phyloP scores from a whole-genome alignment of 2,797 vertebrate genomes.

The Fundulus diaphanus region DNA sequence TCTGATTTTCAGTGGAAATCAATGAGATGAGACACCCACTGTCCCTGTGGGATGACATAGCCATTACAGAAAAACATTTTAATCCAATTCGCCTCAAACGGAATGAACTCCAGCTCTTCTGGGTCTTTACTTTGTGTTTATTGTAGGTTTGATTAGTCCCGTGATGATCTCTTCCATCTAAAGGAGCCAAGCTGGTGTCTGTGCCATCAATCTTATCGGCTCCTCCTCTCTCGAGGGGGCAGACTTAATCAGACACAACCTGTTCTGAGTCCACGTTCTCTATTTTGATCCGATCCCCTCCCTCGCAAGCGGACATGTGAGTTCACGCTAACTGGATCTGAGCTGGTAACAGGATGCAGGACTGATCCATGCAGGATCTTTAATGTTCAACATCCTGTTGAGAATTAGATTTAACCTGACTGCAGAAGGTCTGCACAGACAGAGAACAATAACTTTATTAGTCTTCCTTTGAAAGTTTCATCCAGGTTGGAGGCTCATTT shows the following conservation, averaged over 20 bases:
- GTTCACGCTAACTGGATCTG: slow-evolving; percentile 9
- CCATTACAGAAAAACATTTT: slow-evolving; percentile 53
- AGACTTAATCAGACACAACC: slow-evolving; percentile 59
- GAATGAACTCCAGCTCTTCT: slow-evolving; percentile 41
- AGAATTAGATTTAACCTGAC: slow-evolving; percentile 61
- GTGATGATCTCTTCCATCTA: slow-evolving; percentile 40
- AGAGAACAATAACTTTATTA: slow-evolving; percentile 34
- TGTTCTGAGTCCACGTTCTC: slow-evolving; percentile 34
- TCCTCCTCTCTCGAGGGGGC: slow-evolving; percentile 25
- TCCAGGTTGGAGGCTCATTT: slow-evolving; percentile 49
- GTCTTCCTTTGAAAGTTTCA: slow-evolving; percentile 54
- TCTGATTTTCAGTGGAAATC: slow-evolving; percentile 64
- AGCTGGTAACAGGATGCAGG: slow-evolving; percentile 40
- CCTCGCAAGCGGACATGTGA: slow-evolving; percentile 36
- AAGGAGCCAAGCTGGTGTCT: slow-evolving; percentile 48
- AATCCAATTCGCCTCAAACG: slow-evolving; percentile 39
- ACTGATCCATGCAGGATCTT: slow-evolving; percentile 49
- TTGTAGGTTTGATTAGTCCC: slow-evolving; percentile 60
- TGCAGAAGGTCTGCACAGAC: slow-evolving; percentile 54
- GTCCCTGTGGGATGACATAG: slow-evolving; percentile 26
- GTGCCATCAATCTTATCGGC: slow-evolving; percentile 29
- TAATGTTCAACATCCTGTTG: slow-evolving; percentile 41
- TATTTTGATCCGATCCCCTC: slow-evolving; percentile 36
- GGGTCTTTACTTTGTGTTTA: slow-evolving; percentile 53
- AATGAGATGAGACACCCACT: slow-evolving; percentile 49